Evolutionary conservation across 2,113 vertebrate genomes (phyloP), one percentile per base, ranked within the genome.

Genomic region (Macroglossus sobrinus): DNA sequence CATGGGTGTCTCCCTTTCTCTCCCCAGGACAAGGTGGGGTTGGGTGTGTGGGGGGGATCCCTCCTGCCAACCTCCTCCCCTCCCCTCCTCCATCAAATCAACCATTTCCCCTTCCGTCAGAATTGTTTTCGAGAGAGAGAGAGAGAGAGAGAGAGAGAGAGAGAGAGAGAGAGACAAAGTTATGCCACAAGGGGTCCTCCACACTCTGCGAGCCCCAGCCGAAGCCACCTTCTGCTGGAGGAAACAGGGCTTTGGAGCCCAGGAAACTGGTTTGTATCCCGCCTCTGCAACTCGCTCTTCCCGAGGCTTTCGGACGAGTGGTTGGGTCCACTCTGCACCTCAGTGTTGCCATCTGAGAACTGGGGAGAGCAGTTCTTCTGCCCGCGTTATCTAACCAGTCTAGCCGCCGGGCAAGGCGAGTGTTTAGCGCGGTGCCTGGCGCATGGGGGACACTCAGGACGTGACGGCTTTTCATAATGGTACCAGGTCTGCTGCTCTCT

Each of bases 171-270:
- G 11, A 74, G 57, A 24, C 0, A 0, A 26, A 38, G 15, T 33
- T 5, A 40, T 22, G 84, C 90, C 97, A 96, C 96, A 13, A 89
- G 97, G 71, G 94, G 97, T 91, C 94, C 50, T 24, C 76, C 74
- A 7, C 11, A 24, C 94, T 84, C 95, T 97, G 94, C 63, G 22
- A 24, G 85, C 19, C 0, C 63, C 18, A 24, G 85, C 19, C 0
- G n/a, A 38, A 38, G 59, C 43, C 8, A 5, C 18, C 5, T 5
- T 57, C 14, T 5, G 28, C 13, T 2, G 1, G 2, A 1, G 15
- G 2, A 24, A 45, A 19, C 18, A 21, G 35, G 7, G n/a, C 1
- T 33, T 16, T 40, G 53, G n/a, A 82, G 38, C 2, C 28, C 0
- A 13, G 22, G 35, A 43, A 38, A 33, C 18, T 21, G 63, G 28